Percentiles rank a stretch among this genome's conserved stretches.
Conservation (phyloP, 2,113 vertebrate species). For the Myiozetetes cayanensis region DNA sequence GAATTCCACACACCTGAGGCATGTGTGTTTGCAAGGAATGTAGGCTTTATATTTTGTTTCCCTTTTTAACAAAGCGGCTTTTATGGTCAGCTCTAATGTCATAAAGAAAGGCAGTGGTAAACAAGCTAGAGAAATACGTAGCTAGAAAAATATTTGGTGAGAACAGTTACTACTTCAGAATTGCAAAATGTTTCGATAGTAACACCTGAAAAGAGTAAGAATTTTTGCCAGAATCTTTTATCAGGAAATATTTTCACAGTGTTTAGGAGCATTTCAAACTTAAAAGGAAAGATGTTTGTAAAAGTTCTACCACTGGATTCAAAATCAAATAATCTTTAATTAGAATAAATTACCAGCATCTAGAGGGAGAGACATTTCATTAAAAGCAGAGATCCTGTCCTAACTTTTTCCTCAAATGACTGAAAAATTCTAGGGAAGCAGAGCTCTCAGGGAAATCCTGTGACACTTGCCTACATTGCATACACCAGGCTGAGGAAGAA, state of each 20-base stretch:
- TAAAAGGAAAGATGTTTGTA: not conserved
- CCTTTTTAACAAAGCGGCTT: not conserved
- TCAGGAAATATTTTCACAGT: not conserved
- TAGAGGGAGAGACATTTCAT: not conserved
- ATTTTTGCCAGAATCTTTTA: not conserved
- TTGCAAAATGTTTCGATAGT: not conserved
- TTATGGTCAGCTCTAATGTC: not conserved
- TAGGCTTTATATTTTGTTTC: not conserved
- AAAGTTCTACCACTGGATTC: not conserved
- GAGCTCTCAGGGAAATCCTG: not conserved
- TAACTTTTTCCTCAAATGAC: not conserved
- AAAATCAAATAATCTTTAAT: not conserved
- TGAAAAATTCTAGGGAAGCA: not conserved
- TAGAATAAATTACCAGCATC: not conserved
- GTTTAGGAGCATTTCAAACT: not conserved
- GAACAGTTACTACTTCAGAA: not conserved
- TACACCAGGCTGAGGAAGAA: not conserved
- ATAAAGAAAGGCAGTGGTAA: not conserved
- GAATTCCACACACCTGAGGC: not conserved
- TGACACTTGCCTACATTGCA: not conserved
- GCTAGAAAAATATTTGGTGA: not conserved
- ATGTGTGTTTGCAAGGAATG: not conserved
- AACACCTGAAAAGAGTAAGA: not conserved
- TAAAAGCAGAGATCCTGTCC: not conserved
- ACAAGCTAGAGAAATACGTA: not conserved